Evolutionary conservation across 2,797 vertebrate species (phyloP).

Genomic region (Rhabdomys pumilio): DNA sequence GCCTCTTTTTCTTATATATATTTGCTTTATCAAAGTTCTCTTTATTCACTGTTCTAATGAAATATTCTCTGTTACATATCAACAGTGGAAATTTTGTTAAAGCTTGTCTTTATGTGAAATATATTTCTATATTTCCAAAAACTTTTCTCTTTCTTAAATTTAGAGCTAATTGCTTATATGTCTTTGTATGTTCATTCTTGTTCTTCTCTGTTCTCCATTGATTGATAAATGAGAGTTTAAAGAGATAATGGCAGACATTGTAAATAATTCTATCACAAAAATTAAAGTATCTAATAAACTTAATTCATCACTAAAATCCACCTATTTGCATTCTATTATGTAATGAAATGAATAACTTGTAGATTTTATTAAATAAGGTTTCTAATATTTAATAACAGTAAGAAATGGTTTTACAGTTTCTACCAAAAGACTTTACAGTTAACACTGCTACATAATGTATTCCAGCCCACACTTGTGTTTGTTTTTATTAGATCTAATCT

Average conservation of each 20-base stretch:
- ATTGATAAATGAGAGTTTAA: background rate
- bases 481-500: constrained; percentile 47
- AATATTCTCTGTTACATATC: background rate
- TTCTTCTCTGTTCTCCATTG: background rate
- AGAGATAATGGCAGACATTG: background rate
- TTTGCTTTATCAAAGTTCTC: background rate
- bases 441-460: background rate
- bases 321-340: background rate
- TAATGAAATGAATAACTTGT: background rate
- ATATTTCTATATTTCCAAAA: background rate
- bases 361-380: background rate
- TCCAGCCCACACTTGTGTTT: background rate
- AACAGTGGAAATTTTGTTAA: background rate
- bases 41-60: background rate
- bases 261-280: background rate
- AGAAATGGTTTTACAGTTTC: background rate
- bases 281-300: background rate
- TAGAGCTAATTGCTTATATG: background rate
- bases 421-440: background rate
- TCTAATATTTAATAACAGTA: background rate
- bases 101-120: background rate
- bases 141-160: background rate
- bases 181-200: background rate
- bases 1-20: background rate
- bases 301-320: background rate